Evolutionary conservation across 2,797 vertebrate species (phyloP).

Genomic region (Anabas testudineus): DNA sequence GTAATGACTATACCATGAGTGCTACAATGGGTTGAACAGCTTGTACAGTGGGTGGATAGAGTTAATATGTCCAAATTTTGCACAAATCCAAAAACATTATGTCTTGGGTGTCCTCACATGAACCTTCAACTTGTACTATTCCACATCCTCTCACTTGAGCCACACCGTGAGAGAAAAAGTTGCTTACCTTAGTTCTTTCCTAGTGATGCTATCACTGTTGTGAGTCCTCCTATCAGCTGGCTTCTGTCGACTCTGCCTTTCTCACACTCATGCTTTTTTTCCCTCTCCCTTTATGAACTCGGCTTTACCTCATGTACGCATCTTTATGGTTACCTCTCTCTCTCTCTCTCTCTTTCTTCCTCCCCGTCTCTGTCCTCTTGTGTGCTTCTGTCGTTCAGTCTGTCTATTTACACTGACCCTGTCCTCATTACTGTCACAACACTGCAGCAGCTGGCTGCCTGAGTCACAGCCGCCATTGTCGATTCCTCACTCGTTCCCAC

Average conservation of each 20-base stretch:
- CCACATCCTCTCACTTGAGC: constrained; percentile 30
- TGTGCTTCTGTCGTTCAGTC: constrained; percentile 62
- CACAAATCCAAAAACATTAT: constrained; percentile 4
- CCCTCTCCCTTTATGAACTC: constrained; percentile 29
- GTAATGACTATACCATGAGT: background rate
- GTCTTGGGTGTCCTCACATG: constrained; percentile 20
- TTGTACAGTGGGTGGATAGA: background rate
- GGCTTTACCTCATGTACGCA: constrained; percentile 21
- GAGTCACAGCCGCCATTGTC: constrained; percentile 75
- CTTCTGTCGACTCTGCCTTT: constrained; percentile 50
- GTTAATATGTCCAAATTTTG: constrained; percentile 13
- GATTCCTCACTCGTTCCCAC: constrained; percentile 59
- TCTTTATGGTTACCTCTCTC: constrained; percentile 21
- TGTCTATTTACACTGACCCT: constrained; percentile 69
- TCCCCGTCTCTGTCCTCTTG: constrained; percentile 30
- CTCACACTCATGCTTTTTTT: constrained; percentile 31
- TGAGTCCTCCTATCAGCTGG: constrained; percentile 58
- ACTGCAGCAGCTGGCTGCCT: constrained; percentile 72
- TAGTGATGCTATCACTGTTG: constrained; percentile 37
- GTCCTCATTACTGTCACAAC: constrained; percentile 82
- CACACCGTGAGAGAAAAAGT: constrained; percentile 47
- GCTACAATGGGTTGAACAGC: background rate
- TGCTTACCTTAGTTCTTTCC: constrained; percentile 65
- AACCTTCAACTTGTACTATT: constrained; percentile 41
- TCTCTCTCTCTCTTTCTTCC: constrained; percentile 9